Evolutionary conservation across 2,113 vertebrate genomes (phyloP).

Genomic region (Microtus montanus): DNA sequence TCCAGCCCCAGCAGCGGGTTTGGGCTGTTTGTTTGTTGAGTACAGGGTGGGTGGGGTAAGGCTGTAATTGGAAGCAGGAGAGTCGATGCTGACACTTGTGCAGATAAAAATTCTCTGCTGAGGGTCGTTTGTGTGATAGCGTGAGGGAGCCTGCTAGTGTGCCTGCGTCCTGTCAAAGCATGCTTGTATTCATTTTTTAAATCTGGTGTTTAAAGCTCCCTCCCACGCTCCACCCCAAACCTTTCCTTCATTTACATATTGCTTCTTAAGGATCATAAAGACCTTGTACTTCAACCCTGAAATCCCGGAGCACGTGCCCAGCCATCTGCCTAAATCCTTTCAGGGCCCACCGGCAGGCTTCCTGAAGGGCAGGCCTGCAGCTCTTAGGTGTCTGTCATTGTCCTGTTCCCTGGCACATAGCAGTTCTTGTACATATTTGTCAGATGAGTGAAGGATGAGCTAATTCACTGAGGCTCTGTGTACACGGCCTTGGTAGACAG

Average conservation of each 20-base stretch:
- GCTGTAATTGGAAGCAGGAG: constrained; percentile 39
- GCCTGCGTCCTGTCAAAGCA: not conserved
- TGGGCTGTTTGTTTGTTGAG: constrained; percentile 63
- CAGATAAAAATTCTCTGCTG: constrained; percentile 30
- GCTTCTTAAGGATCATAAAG: not conserved
- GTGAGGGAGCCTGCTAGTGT: not conserved
- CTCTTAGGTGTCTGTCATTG: not conserved
- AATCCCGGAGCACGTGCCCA: no score
- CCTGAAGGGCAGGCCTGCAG: not conserved
- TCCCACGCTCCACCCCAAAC: not conserved
- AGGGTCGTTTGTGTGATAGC: not conserved
- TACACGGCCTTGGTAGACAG: not conserved
- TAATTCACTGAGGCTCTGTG: not conserved
- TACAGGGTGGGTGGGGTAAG: constrained; percentile 1
- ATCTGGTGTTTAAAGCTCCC: not conserved
- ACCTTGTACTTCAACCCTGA: not conserved
- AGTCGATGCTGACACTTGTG: not conserved
- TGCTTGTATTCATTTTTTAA: not conserved
- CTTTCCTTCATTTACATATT: not conserved
- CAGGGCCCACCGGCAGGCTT: not conserved
- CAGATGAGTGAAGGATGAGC: not conserved
- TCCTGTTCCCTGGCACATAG: not conserved
- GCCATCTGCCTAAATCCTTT: not conserved
- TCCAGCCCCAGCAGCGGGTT: constrained; percentile 27
- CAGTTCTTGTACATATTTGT: not conserved